Evolutionary conservation across 2,113 vertebrate species (phyloP).

Genomic region (Sinocyclocheilus maitianheensis): DNA sequence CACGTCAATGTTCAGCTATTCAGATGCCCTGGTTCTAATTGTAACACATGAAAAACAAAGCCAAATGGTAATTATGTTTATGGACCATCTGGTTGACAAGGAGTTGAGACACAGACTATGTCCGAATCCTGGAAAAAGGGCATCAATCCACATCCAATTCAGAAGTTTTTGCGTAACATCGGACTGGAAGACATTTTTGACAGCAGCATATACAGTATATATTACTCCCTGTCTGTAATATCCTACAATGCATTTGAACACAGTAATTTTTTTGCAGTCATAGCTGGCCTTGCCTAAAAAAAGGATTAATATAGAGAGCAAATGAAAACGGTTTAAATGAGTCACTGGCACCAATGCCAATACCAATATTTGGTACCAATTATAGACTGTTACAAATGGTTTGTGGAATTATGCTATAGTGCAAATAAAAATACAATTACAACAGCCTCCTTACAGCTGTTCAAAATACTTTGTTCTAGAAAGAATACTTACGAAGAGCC

Average conservation of each 20-base stretch:
- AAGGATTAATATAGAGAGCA: neutral
- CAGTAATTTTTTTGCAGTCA: neutral
- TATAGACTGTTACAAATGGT: neutral
- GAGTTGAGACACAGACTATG: neutral
- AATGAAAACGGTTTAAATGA: conserved; percentile 7
- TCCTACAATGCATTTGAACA: neutral
- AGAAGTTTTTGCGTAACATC: neutral
- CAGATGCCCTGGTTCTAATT: conserved; percentile 11
- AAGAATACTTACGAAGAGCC: neutral
- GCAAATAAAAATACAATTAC: neutral
- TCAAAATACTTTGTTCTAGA: neutral
- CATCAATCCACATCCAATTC: neutral
- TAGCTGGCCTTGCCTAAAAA: neutral
- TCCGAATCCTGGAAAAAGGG: neutral
- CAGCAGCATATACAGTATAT: neutral
- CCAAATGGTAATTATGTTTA: neutral
- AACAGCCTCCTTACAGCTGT: neutral
- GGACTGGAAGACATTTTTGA: conserved; percentile 4
- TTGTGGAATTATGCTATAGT: conserved; percentile 9
- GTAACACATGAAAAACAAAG: neutral
- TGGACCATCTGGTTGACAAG: neutral
- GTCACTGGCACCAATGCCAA: neutral
- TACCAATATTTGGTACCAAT: conserved; percentile 22
- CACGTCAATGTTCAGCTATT: neutral
- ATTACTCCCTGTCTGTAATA: neutral